Conservation (phyloP, 2,797 vertebrate species). For the Rhabdophis nuchalis region DNA sequence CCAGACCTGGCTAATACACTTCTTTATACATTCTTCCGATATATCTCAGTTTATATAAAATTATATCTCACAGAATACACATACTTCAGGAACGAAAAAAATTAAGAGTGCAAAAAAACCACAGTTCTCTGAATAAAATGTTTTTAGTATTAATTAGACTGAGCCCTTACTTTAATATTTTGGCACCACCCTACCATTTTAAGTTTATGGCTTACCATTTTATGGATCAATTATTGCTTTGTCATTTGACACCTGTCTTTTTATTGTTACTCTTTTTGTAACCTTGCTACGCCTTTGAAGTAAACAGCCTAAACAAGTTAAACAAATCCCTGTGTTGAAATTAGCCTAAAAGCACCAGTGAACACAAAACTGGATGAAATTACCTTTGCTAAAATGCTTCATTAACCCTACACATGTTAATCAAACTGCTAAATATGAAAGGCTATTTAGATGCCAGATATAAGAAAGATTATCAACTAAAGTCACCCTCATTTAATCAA, state of each 20-base stretch:
- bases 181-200: neutral
- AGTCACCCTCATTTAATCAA: neutral
- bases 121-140: neutral
- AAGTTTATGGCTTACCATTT: conserved; percentile 3
- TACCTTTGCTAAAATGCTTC: neutral
- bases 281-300: neutral
- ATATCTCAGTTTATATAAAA: neutral
- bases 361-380: conserved; percentile 9
- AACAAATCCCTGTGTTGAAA: conserved; percentile 17
- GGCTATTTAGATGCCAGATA: neutral
- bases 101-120: neutral
- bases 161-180: conserved; percentile 10
- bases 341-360: conserved; percentile 10
- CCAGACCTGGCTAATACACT: neutral
- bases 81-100: neutral
- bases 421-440: neutral
- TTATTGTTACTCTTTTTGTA: neutral
- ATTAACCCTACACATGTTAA: conserved; percentile 5
- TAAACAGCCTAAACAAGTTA: conserved; percentile 7
- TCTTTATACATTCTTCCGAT: neutral
- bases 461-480: conserved; percentile 2
- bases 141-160: conserved; percentile 3
- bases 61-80: neutral
- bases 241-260: neutral
- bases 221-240: conserved; percentile 8